phyloP scores from a whole-genome alignment of 2,888 invertebrate species.

The Cremastinae sp. region DNA sequence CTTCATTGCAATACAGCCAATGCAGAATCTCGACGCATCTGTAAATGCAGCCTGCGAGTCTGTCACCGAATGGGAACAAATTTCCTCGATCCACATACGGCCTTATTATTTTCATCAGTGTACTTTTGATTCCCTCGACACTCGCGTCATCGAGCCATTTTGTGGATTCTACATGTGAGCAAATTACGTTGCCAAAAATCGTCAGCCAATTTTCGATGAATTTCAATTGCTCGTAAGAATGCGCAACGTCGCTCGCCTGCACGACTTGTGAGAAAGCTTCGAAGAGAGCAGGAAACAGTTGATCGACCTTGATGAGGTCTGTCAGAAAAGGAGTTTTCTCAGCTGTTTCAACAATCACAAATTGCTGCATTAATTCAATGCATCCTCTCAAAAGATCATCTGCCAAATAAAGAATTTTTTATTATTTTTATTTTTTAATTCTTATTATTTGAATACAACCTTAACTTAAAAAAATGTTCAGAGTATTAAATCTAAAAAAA shows the following conservation, averaged over 20 bases:
- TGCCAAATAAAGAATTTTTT: slow-evolving; percentile 44
- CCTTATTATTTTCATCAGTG: slow-evolving; percentile 67
- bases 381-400: slow-evolving; percentile 70
- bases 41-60: slow-evolving; percentile 69
- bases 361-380: slow-evolving; percentile 70
- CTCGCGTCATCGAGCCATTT: slow-evolving; percentile 35
- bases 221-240: slow-evolving; percentile 61
- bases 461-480: too few relatives aligned
- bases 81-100: slow-evolving; percentile 67
- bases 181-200: slow-evolving; percentile 66
- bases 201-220: slow-evolving; percentile 71
- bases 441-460: too few relatives aligned
- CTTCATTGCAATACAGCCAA: slow-evolving; percentile 67
- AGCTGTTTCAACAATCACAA: slow-evolving; percentile 61
- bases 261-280: slow-evolving; percentile 70
- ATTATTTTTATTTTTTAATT: not conserved
- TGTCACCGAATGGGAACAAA: slow-evolving; percentile 68
- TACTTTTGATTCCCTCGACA: slow-evolving; percentile 63
- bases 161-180: slow-evolving; percentile 12
- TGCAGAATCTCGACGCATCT: slow-evolving; percentile 70
- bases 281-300: slow-evolving; percentile 66
- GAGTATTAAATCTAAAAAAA: too few relatives aligned
- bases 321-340: slow-evolving; percentile 64
- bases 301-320: slow-evolving; percentile 65
- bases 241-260: slow-evolving; percentile 55